Evolutionary conservation across 2,797 vertebrate species (phyloP).

Genomic region (Acanthurus leucopareius): DNA sequence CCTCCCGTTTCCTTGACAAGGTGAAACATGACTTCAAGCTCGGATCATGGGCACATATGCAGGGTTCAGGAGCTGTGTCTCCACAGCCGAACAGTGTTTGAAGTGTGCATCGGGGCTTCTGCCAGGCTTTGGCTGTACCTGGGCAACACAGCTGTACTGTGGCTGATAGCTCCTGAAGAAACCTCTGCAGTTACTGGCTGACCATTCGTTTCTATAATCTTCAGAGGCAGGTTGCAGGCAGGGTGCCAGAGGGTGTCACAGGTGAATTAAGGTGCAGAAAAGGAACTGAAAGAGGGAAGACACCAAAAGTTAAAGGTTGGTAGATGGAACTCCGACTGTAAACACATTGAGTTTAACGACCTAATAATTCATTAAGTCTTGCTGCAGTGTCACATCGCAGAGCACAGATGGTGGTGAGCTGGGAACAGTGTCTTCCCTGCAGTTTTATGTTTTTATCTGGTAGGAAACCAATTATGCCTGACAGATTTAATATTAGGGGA

Average conservation of each 20-base stretch:
- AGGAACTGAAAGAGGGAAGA: constrained; percentile 4
- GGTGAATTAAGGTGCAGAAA: constrained; percentile 27
- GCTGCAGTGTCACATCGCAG: constrained; percentile 68
- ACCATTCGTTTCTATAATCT: constrained; percentile 41
- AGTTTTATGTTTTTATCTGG: constrained; percentile 84
- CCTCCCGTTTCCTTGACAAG: background rate
- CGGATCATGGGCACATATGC: constrained; percentile 36
- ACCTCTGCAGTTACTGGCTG: constrained; percentile 27
- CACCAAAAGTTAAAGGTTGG: constrained; percentile 34
- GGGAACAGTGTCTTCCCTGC: constrained; percentile 76
- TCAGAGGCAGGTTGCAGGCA: constrained; percentile 21
- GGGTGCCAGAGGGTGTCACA: constrained; percentile 29
- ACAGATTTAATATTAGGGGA: constrained; percentile 82
- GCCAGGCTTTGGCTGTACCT: constrained; percentile 54
- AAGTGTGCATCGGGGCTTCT: constrained; percentile 51
- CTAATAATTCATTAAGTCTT: constrained; percentile 79
- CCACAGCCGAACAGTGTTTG: constrained; percentile 58
- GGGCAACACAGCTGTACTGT: constrained; percentile 67
- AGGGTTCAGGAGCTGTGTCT: constrained; percentile 42
- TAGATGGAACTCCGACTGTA: constrained; percentile 39
- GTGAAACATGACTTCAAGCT: constrained; percentile 31
- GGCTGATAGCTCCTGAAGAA: constrained; percentile 62
- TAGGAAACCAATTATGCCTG: constrained; percentile 84
- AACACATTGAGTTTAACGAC: constrained; percentile 64
- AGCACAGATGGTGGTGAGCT: constrained; percentile 81